These are phyloP conservation scores for Mythimna vitellina DNA, from an alignment of 2,888 invertebrate species.

Conservation along the genomic window DNA sequence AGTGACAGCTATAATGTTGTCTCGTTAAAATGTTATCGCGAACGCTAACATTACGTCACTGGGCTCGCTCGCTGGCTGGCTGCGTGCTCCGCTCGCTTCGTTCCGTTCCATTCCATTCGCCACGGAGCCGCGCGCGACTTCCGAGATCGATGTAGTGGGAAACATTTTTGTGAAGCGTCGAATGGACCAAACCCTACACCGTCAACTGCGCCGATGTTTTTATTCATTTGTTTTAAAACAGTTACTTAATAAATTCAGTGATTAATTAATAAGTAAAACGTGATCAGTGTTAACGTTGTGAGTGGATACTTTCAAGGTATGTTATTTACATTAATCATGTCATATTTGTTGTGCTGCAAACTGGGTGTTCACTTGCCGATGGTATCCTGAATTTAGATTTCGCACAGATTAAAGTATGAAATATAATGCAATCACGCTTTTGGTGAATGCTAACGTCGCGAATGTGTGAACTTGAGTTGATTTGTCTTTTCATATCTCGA, in stretches of 20 bases:
- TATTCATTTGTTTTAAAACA: slow-evolving; percentile 65
- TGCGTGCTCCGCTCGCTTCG: slow-evolving; percentile 67
- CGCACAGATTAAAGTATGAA: slow-evolving; percentile 41
- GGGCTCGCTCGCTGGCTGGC: slow-evolving; percentile 47
- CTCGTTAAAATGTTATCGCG: slow-evolving; percentile 40
- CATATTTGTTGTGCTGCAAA: slow-evolving; percentile 76
- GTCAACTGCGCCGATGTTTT: slow-evolving; percentile 81
- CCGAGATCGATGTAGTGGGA: slow-evolving; percentile 79
- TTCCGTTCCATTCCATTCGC: slow-evolving; percentile 76
- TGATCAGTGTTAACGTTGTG: slow-evolving; percentile 66
- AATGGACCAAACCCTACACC: slow-evolving; percentile 78
- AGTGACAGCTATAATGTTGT: slow-evolving; percentile 33
- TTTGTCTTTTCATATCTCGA: slow-evolving; percentile 68
- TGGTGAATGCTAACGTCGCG: slow-evolving; percentile 36
- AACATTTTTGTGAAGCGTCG: slow-evolving; percentile 81
- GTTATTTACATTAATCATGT: slow-evolving; percentile 82
- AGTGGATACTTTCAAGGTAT: slow-evolving; percentile 79
- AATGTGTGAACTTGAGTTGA: slow-evolving; percentile 47
- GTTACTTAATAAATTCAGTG: slow-evolving; percentile 60
- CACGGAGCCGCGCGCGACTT: slow-evolving; percentile 72
- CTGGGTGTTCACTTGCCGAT: slow-evolving; percentile 76
- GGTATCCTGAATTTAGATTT: slow-evolving; percentile 60
- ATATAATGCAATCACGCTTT: slow-evolving; percentile 31
- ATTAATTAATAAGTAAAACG: slow-evolving; percentile 57
- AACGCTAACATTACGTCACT: slow-evolving; percentile 66